Percentiles rank a stretch among this genome's conserved stretches.
Evolutionary conservation across 2,797 vertebrate genomes (phyloP).

Genomic region (Halcyon badia): DNA sequence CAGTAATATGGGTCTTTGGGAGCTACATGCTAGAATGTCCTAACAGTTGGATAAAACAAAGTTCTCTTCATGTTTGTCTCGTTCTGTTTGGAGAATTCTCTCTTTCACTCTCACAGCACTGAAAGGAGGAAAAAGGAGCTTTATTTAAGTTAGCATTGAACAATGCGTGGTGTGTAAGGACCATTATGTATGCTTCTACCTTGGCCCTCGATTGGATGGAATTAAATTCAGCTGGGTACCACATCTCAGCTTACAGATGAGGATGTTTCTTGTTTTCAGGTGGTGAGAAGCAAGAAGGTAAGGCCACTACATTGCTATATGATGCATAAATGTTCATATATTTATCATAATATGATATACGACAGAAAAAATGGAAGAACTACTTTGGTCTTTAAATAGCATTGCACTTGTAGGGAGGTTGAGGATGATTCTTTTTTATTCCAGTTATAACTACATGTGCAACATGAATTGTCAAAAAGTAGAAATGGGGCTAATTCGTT

Average conservation of each 20-base stretch:
- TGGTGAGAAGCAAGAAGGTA: background rate
- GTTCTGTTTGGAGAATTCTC: background rate
- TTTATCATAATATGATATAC: background rate
- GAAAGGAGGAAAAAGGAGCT: background rate
- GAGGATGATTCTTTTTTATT: background rate
- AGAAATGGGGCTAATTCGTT: background rate
- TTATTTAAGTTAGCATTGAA: background rate
- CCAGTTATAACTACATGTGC: background rate
- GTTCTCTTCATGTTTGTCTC: background rate
- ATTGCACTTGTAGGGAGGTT: fast-evolving
- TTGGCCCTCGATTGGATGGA: background rate
- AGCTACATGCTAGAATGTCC: background rate
- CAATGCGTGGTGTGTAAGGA: background rate
- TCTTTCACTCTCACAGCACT: background rate
- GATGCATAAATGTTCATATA: background rate
- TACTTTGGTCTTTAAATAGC: background rate
- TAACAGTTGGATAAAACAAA: background rate
- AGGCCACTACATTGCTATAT: background rate
- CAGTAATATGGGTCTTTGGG: background rate
- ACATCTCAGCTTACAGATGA: background rate
- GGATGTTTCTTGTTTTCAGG: background rate
- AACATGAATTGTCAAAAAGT: background rate
- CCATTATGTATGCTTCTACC: background rate
- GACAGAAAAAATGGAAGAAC: background rate
- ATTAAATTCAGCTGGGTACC: background rate